Percentiles rank a stretch among this genome's conserved stretches.
Conservation (phyloP, 2,113 vertebrate species). For the Zootoca vivipara region DNA sequence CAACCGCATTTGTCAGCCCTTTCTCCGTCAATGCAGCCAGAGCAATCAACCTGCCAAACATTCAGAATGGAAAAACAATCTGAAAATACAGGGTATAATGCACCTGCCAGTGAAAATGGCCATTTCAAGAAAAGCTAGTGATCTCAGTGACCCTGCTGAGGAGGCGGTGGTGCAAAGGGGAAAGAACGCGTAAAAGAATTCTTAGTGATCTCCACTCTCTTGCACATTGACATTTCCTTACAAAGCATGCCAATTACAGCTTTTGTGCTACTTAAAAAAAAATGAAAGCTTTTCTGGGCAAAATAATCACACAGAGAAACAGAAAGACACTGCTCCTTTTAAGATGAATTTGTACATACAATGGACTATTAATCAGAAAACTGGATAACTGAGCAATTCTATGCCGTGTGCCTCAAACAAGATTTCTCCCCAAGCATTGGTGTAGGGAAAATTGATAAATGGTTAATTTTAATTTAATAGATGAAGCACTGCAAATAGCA, state of each 20-base stretch:
- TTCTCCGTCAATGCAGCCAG: constrained; percentile 96
- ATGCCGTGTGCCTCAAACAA: constrained; percentile 69
- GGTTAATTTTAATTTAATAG: constrained; percentile 61
- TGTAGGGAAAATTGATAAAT: constrained; percentile 69
- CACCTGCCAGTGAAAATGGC: constrained; percentile 99
- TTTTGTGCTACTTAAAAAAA: constrained; percentile 97
- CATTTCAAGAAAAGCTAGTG: constrained; percentile 99
- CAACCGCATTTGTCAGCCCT: constrained; percentile 95
- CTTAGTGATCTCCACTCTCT: constrained; percentile 95
- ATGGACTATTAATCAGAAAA: constrained; percentile 85
- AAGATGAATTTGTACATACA: constrained; percentile 75
- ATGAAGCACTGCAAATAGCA: constrained; percentile 53
- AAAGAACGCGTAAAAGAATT: constrained; percentile 98
- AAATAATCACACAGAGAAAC: constrained; percentile 85
- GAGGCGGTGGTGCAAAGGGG: constrained; percentile 85
- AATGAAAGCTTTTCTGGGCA: constrained; percentile 93
- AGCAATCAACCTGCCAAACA: constrained; percentile 99
- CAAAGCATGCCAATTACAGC: constrained; percentile 98
- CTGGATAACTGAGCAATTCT: constrained; percentile 69
- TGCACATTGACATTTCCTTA: constrained; percentile 97
- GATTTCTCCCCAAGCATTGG: constrained; percentile 72
- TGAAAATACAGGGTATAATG: constrained; percentile 99
- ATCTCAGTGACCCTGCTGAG: constrained; percentile 99
- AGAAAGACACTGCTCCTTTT: constrained; percentile 84
- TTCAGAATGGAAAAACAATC: constrained; percentile 99